Evolutionary conservation across 2,797 vertebrate species (phyloP).

Genomic region (Rhabdophis nuchalis): DNA sequence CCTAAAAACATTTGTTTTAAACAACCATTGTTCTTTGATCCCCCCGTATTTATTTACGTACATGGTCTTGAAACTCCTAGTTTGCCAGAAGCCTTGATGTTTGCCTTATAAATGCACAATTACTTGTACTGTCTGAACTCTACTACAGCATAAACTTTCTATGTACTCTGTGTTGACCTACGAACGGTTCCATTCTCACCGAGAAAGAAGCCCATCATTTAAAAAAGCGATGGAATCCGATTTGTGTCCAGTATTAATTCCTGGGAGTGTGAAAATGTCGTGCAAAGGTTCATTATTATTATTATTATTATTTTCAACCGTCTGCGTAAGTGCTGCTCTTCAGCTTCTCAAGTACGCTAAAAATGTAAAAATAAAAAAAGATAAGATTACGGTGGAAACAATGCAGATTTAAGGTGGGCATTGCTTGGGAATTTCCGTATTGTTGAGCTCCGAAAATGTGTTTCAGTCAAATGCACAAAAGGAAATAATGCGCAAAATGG

Average conservation of each 20-base stretch:
- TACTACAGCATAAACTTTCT: constrained; percentile 70
- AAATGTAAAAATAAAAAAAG: background rate
- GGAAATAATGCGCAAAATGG: background rate
- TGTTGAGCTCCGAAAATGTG: background rate
- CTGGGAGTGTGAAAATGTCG: constrained; percentile 57
- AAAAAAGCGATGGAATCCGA: constrained; percentile 59
- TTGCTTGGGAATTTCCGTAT: background rate
- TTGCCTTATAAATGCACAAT: constrained; percentile 96
- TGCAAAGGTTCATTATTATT: constrained; percentile 35
- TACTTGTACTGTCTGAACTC: constrained; percentile 82
- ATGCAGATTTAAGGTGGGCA: background rate
- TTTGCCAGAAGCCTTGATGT: constrained; percentile 80
- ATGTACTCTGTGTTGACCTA: constrained; percentile 74
- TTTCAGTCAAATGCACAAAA: background rate
- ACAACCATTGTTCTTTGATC: constrained; percentile 2
- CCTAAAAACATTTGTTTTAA: too few relatives aligned
- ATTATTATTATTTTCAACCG: background rate
- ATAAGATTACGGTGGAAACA: background rate
- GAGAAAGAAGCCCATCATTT: constrained; percentile 54
- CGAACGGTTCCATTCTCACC: constrained; percentile 58
- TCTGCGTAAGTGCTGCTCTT: constrained; percentile 17
- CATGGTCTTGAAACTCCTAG: constrained; percentile 81
- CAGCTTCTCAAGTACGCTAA: background rate
- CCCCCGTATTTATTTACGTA: constrained; percentile 39
- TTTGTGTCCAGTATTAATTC: constrained; percentile 50